Conservation (phyloP, 2,888 invertebrate species). For the Pseudococcus viburni region DNA sequence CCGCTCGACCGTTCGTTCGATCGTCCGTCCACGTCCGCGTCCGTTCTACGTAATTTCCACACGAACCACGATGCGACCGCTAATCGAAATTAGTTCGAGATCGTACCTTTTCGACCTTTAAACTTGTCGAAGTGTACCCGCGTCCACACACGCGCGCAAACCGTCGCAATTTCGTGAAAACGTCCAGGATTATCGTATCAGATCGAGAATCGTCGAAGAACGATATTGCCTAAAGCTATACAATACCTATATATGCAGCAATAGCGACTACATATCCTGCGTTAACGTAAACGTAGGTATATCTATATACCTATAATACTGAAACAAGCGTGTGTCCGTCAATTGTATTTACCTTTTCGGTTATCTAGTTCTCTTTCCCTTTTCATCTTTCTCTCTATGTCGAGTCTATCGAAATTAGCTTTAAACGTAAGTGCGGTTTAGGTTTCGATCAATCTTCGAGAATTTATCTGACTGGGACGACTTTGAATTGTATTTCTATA, state of each 20-base stretch:
- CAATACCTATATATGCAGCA: too few species aligned
- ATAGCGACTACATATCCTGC: background rate
- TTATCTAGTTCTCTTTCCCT: background rate
- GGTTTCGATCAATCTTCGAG: background rate
- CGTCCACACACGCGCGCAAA: background rate
- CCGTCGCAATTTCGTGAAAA: background rate
- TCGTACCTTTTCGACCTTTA: conserved; percentile 1
- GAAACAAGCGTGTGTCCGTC: background rate
- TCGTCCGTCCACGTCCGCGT: background rate
- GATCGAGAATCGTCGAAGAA: background rate
- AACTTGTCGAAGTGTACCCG: background rate
- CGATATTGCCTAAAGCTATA: background rate
- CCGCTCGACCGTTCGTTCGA: background rate
- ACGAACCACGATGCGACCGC: background rate
- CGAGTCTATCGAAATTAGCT: background rate
- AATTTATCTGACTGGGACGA: background rate
- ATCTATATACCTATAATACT: background rate
- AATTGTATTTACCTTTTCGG: background rate
- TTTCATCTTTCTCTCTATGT: background rate
- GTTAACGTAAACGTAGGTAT: background rate
- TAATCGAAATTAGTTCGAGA: background rate
- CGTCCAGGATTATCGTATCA: background rate
- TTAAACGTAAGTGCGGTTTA: background rate
- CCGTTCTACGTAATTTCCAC: background rate
- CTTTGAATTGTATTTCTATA: background rate